Percentiles rank a stretch among this genome's conserved stretches.
Conservation (phyloP, 2,888 invertebrate genomes). For the Tortrix viridana region DNA sequence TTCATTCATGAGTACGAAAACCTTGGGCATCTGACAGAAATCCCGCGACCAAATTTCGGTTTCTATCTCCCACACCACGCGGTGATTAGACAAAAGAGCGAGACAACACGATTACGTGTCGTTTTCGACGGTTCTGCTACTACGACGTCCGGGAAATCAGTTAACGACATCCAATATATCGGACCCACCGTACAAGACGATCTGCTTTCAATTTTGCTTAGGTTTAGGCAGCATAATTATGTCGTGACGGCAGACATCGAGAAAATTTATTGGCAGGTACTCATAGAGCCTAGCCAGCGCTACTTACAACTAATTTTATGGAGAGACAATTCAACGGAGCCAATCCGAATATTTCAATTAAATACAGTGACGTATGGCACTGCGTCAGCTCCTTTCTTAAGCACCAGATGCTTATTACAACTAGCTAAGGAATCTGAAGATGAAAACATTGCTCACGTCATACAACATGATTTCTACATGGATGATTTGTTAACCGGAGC, state of each 20-base stretch:
- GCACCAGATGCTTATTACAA: constrained; percentile 40
- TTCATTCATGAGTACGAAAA: constrained; percentile 39
- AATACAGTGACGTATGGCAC: no score
- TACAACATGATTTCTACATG: constrained; percentile 39
- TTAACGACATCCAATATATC: constrained; percentile 20
- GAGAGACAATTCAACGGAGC: constrained; percentile 36
- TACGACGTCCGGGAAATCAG: constrained; percentile 10
- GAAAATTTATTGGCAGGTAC: constrained; percentile 12
- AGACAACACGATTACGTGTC: constrained; percentile 39
- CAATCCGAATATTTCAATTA: constrained; percentile 38
- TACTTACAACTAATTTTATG: constrained; percentile 42
- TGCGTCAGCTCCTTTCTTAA: no score
- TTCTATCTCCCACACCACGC: constrained; percentile 44
- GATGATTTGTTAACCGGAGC: constrained; percentile 44
- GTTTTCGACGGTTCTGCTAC: constrained; percentile 20
- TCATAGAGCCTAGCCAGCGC: constrained; percentile 31
- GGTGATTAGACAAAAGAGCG: constrained; percentile 36
- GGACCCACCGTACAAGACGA: constrained; percentile 21
- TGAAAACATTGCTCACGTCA: constrained; percentile 15
- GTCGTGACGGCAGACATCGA: constrained; percentile 5
- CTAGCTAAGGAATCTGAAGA: constrained; percentile 40
- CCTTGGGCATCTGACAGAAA: constrained; percentile 37
- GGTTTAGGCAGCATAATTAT: no score
- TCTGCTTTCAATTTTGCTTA: constrained; percentile 3
- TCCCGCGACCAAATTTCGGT: constrained; percentile 19